Evolutionary conservation across 2,797 vertebrate species (phyloP).

Genomic region (Dromococcyx pavoninus): DNA sequence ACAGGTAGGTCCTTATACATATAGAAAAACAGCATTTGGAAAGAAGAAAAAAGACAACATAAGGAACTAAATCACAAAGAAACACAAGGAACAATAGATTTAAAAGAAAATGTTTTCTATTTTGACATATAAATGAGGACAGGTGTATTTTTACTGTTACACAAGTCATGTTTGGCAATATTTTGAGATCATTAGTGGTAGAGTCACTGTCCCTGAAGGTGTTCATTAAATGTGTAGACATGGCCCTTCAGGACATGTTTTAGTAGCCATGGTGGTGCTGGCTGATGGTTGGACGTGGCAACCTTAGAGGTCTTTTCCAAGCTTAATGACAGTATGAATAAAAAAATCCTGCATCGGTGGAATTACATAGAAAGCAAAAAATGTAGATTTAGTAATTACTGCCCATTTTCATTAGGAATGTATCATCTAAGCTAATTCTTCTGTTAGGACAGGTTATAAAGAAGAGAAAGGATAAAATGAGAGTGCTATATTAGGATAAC

Average conservation of each 20-base stretch:
- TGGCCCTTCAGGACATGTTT: too few relatives aligned
- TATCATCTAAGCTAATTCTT: background rate
- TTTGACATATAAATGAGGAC: background rate
- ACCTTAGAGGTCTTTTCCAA: too few relatives aligned
- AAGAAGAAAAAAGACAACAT: background rate
- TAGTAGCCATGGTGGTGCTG: too few relatives aligned
- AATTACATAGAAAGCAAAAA: background rate
- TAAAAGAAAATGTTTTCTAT: background rate
- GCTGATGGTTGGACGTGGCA: too few relatives aligned
- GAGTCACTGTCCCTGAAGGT: too few relatives aligned
- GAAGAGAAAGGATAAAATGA: background rate
- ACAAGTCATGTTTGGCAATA: background rate
- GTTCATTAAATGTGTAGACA: too few relatives aligned
- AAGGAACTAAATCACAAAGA: background rate
- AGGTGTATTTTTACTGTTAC: background rate
- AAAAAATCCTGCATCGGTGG: fast-evolving
- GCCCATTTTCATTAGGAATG: background rate
- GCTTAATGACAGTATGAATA: too few relatives aligned
- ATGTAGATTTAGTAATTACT: background rate
- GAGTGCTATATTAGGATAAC: background rate
- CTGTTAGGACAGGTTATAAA: background rate
- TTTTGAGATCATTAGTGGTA: background rate
- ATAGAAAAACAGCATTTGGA: background rate
- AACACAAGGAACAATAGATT: background rate
- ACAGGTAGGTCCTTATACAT: background rate